Conservation (phyloP, 2,797 vertebrate species). For the Esox masquinongy region DNA sequence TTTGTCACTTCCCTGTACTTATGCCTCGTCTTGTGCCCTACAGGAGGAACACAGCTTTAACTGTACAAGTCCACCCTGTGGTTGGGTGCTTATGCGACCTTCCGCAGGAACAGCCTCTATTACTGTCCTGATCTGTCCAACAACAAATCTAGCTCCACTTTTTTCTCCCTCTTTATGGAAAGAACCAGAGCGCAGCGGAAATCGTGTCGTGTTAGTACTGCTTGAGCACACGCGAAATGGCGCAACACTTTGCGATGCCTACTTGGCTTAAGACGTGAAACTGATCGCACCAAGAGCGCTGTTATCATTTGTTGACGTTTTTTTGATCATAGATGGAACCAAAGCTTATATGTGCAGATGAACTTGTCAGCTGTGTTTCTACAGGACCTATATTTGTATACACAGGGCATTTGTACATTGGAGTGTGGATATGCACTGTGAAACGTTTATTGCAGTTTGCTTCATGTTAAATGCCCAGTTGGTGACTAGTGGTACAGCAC, state of each 20-base stretch:
- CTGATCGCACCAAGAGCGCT: neutral
- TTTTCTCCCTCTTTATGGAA: neutral
- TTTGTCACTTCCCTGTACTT: neutral
- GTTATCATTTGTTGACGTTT: neutral
- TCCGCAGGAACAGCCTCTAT: neutral
- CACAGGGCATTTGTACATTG: neutral
- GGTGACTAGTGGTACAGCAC: neutral
- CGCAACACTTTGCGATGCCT: neutral
- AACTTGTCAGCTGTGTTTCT: neutral
- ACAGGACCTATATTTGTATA: neutral
- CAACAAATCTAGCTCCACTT: neutral
- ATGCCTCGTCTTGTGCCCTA: neutral
- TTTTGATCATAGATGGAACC: neutral
- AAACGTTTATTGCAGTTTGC: neutral
- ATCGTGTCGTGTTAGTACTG: neutral
- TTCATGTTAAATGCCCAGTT: neutral
- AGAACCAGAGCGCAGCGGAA: neutral
- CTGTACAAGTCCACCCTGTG: neutral
- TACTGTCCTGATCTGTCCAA: neutral
- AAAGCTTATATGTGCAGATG: slow-evolving; percentile 20
- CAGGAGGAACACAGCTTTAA: neutral
- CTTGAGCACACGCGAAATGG: neutral
- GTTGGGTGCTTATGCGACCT: neutral
- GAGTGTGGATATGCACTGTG: slow-evolving; percentile 2
- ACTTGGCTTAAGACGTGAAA: neutral